Evolutionary conservation across 2,797 vertebrate species (phyloP).

Genomic region (Glossophaga mutica): DNA sequence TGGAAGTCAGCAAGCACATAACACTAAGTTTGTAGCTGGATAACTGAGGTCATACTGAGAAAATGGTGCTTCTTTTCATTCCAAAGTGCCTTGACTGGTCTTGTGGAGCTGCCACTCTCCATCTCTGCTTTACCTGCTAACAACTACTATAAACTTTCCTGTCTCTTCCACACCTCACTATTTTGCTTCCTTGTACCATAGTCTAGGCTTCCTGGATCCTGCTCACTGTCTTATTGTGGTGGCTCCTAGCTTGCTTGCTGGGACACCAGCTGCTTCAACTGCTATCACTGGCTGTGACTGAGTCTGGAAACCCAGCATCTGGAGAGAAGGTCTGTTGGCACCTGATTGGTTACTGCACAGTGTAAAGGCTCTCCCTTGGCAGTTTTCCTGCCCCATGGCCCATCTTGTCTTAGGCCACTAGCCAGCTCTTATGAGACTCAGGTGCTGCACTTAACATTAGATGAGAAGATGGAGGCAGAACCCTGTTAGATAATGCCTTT

Average conservation of each 20-base stretch:
- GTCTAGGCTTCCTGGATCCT: not conserved
- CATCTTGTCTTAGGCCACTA: fast-evolving
- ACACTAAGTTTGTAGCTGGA: not conserved
- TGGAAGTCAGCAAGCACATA: not conserved
- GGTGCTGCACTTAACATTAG: not conserved
- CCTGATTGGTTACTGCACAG: not conserved
- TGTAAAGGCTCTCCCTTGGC: not conserved
- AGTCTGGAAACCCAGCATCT: not conserved
- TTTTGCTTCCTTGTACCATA: not conserved
- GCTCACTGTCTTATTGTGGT: no score
- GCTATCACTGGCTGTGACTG: not conserved
- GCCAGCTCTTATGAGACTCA: not conserved
- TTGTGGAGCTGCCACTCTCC: fast-evolving
- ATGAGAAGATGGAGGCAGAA: not conserved
- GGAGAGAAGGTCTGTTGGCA: not conserved
- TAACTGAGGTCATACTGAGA: not conserved
- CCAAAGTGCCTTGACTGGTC: not conserved
- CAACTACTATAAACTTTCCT: fast-evolving
- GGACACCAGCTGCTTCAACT: not conserved
- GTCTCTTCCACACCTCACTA: fast-evolving
- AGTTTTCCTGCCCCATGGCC: not conserved
- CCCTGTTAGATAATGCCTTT: not conserved
- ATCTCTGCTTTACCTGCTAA: not conserved
- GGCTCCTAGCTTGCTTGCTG: not conserved
- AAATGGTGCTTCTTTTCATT: not conserved